Evolutionary conservation across 2,113 vertebrate species (phyloP).

Genomic region (Rhea pennata): DNA sequence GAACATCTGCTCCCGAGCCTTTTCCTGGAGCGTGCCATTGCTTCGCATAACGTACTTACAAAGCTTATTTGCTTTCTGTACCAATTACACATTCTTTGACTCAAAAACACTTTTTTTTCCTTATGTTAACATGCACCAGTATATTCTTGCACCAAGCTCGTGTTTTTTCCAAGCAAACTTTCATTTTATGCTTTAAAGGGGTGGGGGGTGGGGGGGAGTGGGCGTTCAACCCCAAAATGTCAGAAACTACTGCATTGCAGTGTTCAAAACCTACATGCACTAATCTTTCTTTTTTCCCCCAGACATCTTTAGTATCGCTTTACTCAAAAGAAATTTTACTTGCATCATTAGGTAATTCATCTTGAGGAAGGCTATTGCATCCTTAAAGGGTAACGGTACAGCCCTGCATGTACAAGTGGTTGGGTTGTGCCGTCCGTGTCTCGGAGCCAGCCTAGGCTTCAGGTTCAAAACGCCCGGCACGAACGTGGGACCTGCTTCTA

Average conservation of each 20-base stretch:
- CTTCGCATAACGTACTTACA: conserved; percentile 69
- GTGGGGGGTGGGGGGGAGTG: neutral
- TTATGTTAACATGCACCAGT: neutral
- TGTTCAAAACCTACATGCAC: conserved; percentile 51
- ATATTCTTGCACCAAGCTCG: neutral
- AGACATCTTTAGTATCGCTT: conserved; percentile 26
- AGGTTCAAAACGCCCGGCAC: neutral
- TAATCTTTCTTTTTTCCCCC: conserved; percentile 46
- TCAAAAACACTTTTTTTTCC: neutral
- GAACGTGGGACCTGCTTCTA: neutral
- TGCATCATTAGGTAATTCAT: conserved; percentile 33
- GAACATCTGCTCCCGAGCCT: conserved; percentile 79
- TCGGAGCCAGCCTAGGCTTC: too few relatives aligned
- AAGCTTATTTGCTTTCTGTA: conserved; percentile 54
- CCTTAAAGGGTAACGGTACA: neutral
- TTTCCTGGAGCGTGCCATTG: conserved; percentile 72
- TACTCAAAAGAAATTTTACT: conserved; percentile 46
- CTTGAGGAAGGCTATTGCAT: conserved; percentile 32
- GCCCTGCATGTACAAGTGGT: neutral
- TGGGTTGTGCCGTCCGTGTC: neutral
- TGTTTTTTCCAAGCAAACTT: conserved; percentile 31
- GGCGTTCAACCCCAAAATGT: conserved; percentile 52
- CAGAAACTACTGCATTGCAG: conserved; percentile 61
- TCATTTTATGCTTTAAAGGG: neutral
- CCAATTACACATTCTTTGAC: conserved; percentile 46